Evolutionary conservation across 2,888 invertebrate genomes (phyloP), one percentile per base, ranked within the genome.

Genomic region (Arrhopalites spinosus): DNA sequence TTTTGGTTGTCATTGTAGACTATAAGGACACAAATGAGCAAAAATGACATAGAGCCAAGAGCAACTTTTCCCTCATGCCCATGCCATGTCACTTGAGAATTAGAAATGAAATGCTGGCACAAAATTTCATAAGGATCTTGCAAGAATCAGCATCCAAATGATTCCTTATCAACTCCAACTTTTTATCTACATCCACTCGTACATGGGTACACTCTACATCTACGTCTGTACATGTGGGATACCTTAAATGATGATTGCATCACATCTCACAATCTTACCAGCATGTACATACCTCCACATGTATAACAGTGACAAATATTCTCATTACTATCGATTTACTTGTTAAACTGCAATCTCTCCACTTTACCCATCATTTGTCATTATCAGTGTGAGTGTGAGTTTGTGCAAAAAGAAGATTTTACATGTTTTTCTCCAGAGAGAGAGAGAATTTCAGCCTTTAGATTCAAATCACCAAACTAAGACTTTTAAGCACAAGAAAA

Each of bases 1-100:
- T 20, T 59, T n/a, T 59, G 11, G 11, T 11, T 59, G 59, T 20
- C 20, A 59, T 11, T 23, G 20, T 25, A 23, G 25, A 20, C 20
- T 23, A 11, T 36, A 30, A 0, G 67, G 23, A 13, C 67, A 45
- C 67, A 68, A 68, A 68, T 68, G 67, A 68, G 67, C 67, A 47
- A 68, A 68, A 68, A 68, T 68, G 67, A 68, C 67, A 25, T 1
- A 47, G 27, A 43, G 47, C 17, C 23, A 45, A 3, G 13, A 45
- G 23, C 20, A 68, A 68, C 67, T 68, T 68, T 25, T 36, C 36
- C 36, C 36, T 47, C 43, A 27, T 68, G 45, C 67, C 47, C 17
- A 47, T 45, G 45, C 47, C 47, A 17, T 36, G 36, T 68, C 67
- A 68, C 45, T 17, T 15, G 45, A 47, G 67, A 68, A 66, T 66